Evolutionary conservation across 2,797 vertebrate species (phyloP), one percentile per base, ranked within the genome.

Genomic region (Coendou prehensilis): DNA sequence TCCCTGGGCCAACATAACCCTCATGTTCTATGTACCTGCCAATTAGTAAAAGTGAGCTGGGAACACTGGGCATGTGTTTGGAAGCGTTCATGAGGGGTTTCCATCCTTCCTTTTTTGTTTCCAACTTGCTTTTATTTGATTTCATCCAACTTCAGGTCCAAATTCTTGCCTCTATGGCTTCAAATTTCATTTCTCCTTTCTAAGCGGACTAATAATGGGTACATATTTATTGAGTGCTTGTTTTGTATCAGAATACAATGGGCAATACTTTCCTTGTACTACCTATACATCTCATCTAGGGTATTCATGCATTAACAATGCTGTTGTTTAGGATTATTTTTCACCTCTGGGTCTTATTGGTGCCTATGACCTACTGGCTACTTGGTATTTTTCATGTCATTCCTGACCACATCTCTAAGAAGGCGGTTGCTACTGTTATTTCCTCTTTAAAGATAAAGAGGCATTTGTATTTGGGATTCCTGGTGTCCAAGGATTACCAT

Each of bases 101-200:
- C 50, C 20, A 56, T 47, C 41, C 73, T 75, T 75, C 2, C 23
- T 93, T 88, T 11, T 18, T 10, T 73, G 13, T 85, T 91, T 90
- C 61, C 22, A 88, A 6, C 30, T 92, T 90, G 52, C 28, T 85
- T 95, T 81, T 79, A 92, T 94, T 94, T 89, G 20, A 67, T 93
- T 80, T 89, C 33, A 47, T 76, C 1, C 52, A 93, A 93, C 23
- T 79, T 41, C 9, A 69, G 41, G 9, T 73, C 37, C 50, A 93
- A 52, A 87, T 86, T 81, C 30, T 78, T 95, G 28, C 20, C 52
- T 69, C 69, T 76, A 17, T 90, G 59, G 76, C 45, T 96, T 56
- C 37, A 85, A 64, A 84, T 82, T 91, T 81, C 84, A 89, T 89
- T 85, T 88, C 28, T 76, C 8, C 30, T 52, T 89, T 93, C 33